A percentile compares a stretch with the other conserved stretches of the same genome.
Evolutionary conservation across 2,113 vertebrate genomes (phyloP).

Genomic region (Salvelinus sp.): DNA sequence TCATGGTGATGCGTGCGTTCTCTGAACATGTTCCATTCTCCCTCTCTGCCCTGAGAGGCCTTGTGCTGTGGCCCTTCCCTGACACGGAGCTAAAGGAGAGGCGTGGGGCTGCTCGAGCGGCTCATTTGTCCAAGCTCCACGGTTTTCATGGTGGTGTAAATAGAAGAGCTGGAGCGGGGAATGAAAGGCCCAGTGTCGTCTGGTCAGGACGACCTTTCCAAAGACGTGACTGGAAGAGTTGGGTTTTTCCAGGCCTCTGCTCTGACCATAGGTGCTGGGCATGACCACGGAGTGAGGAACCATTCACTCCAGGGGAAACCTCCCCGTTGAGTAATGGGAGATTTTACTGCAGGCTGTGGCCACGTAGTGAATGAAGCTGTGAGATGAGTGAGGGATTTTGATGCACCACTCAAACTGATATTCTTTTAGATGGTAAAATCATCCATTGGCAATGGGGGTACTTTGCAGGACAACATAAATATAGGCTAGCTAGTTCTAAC

Average conservation of each 20-base stretch:
- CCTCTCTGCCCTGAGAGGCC: too few relatives aligned
- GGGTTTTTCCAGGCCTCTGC: slow-evolving; percentile 31
- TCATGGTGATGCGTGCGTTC: not conserved
- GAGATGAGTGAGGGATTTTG: not conserved
- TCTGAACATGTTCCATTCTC: too few relatives aligned
- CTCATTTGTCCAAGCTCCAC: slow-evolving; percentile 21
- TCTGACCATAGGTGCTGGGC: slow-evolving; percentile 16
- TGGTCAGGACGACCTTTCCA: slow-evolving; percentile 30
- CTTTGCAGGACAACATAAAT: too few relatives aligned
- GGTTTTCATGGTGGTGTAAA: slow-evolving; percentile 11
- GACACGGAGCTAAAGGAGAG: not conserved
- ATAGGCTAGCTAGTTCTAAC: too few relatives aligned
- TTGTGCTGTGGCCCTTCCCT: not conserved
- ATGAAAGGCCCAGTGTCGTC: not conserved
- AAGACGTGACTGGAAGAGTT: slow-evolving; percentile 5
- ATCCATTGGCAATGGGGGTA: not conserved
- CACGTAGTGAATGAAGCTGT: not conserved
- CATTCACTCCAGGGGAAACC: not conserved
- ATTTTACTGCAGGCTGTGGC: not conserved
- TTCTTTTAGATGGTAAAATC: not conserved
- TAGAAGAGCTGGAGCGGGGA: not conserved
- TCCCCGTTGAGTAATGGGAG: not conserved
- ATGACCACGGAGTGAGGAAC: not conserved
- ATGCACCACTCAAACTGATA: not conserved
- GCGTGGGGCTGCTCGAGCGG: not conserved